Evolutionary conservation across 2,888 invertebrate genomes (phyloP).

Genomic region (Epirrhoe alternata): DNA sequence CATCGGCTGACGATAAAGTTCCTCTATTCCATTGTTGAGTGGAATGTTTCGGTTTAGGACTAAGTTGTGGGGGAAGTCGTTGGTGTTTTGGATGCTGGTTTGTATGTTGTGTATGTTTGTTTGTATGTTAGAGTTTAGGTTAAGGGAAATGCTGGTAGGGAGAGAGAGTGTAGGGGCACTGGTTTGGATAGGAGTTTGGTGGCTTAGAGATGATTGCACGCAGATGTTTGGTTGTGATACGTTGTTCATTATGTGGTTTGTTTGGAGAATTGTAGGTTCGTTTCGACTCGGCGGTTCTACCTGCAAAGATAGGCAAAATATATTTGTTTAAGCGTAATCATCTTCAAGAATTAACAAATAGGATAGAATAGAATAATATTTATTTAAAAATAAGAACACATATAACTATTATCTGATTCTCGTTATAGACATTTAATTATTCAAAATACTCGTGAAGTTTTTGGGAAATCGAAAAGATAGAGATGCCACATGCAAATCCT

Average conservation of each 20-base stretch:
- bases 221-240: slow-evolving; percentile 63
- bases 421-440: too few species aligned
- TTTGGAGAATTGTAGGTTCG: slow-evolving; percentile 67
- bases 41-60: slow-evolving; percentile 67
- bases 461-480: too few species aligned
- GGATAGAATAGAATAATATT: too few species aligned
- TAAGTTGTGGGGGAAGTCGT: slow-evolving; percentile 73
- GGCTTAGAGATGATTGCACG: slow-evolving; percentile 62
- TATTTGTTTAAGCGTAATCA: too few species aligned
- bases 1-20: slow-evolving; percentile 56
- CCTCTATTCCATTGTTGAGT: slow-evolving; percentile 73
- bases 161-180: slow-evolving; percentile 62
- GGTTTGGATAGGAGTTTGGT: slow-evolving; percentile 59
- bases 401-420: too few species aligned
- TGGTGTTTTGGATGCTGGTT: slow-evolving; percentile 62
- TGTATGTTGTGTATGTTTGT: slow-evolving; percentile 58
- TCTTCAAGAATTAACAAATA: too few species aligned
- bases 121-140: slow-evolving; percentile 60
- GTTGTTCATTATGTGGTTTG: slow-evolving; percentile 47
- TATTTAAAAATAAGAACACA: too few species aligned
- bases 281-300: slow-evolving; percentile 69
- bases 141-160: slow-evolving; percentile 69
- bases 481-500: too few species aligned
- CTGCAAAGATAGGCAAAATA: too few species aligned
- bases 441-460: too few species aligned